These are phyloP conservation scores for Macrosoma leucophasiata DNA, from an alignment of 2,888 invertebrate genomes.

Conservation along the genomic window DNA sequence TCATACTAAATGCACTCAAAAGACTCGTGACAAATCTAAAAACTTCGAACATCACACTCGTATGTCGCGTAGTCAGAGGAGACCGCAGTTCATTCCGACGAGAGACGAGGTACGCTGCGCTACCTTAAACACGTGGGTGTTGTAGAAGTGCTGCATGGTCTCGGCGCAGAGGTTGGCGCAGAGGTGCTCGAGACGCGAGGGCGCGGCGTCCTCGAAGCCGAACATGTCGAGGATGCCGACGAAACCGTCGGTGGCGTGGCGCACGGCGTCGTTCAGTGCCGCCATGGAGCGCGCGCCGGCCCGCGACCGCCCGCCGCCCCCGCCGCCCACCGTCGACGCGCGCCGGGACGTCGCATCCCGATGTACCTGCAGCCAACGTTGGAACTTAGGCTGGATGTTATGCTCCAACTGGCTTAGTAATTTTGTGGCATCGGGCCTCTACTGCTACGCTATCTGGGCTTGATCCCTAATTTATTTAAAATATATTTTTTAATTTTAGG, in stretches of 20 bases:
- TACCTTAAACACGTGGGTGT: conserved; percentile 96
- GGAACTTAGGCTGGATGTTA: too few relatives aligned
- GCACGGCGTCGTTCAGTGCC: conserved; percentile 92
- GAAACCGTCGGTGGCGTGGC: conserved; percentile 95
- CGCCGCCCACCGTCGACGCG: conserved; percentile 90
- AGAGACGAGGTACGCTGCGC: too few relatives aligned
- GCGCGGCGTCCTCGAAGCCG: conserved; percentile 95
- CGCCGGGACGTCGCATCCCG: conserved; percentile 89
- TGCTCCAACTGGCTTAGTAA: too few relatives aligned
- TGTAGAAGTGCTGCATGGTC: conserved; percentile 98
- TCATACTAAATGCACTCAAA: too few relatives aligned
- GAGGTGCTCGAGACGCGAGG: conserved; percentile 92
- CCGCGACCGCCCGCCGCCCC: conserved; percentile 83
- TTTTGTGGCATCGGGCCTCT: too few relatives aligned
- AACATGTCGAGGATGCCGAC: conserved; percentile 98
- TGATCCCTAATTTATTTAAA: too few relatives aligned
- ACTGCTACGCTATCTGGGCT: too few relatives aligned
- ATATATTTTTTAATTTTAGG: too few relatives aligned
- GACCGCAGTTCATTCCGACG: too few relatives aligned
- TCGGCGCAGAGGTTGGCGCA: conserved; percentile 97
- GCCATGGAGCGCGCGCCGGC: conserved; percentile 93
- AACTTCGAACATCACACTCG: too few relatives aligned
- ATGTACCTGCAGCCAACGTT: conserved; percentile 43
- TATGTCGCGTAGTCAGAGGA: not conserved
- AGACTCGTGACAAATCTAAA: too few relatives aligned